Base-by-base conservation (phyloP, 1,140 invertebrate genomes). In the Zeugodacus cucurbitae region DNA sequence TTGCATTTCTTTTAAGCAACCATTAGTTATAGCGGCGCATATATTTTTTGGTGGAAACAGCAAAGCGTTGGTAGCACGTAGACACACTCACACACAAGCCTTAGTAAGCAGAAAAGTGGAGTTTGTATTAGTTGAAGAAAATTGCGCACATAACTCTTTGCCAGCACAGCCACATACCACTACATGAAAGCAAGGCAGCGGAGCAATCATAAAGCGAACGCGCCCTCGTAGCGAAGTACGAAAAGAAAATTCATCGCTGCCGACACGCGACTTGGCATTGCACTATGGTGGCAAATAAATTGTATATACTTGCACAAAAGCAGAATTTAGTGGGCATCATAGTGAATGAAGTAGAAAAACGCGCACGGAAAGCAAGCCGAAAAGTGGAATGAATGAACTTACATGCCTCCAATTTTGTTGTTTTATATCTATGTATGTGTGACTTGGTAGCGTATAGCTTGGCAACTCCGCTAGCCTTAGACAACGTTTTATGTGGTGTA, bases 121-220 rank as follows among this genome's bases (percentile, higher is more conserved):
- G 41, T 82, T 44, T 82, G 74, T 82, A n/a, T 82, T 48, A 82
- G 74, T 82, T 48, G 44, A 29, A 82, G n/a, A 82, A 82, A 82
- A 82, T 82, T 82, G 41, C 41, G 74, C 74, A 10, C 22, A 82
- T 82, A 82, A 48, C 74, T 82, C 74, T 54, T 26, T 37, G 41
- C 41, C 41, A 5, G 41, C 74, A 59, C 7, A 14, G 4, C n/a
- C 26, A 82, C 14, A 4, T 6, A 26, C 41, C 29, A 41, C 22
- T 1, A 70, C 14, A 44, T 0, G 1, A 29, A 32, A 34, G 10
- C 8, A 74, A 0, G 4, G 37, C 14, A 54, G 74, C 41, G 26
- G 22, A n/a, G 34, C 8, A 48, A 48, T 41, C 74, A 29, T 82
- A 29, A 82, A 82, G 41, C 7, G 74, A 22, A 37, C 5, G 41